These are phyloP conservation scores for Pachypsylla venusta DNA, from an alignment of 1,140 invertebrate species.

Conservation along the genomic window DNA sequence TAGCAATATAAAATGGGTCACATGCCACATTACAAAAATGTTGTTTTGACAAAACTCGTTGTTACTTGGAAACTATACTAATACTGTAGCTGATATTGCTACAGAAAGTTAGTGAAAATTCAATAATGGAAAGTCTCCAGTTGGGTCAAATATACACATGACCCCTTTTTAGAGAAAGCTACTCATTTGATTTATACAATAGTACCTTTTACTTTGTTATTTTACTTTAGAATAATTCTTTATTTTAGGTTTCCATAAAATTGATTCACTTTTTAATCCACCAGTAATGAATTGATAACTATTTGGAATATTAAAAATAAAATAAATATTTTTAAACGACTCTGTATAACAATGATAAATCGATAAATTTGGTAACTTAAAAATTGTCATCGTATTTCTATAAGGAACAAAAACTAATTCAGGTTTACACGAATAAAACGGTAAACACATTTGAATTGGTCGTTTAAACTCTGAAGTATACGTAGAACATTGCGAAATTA, in stretches of 20 bases:
- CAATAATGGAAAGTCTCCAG: too few species aligned
- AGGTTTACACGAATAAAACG: background rate
- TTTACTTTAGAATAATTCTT: too few species aligned
- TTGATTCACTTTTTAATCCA: background rate
- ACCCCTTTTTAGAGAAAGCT: too few species aligned
- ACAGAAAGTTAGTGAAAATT: too few species aligned
- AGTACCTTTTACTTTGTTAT: too few species aligned
- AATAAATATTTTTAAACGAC: background rate
- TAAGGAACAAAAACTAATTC: constrained; percentile 4
- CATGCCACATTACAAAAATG: too few species aligned
- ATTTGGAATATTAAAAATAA: background rate
- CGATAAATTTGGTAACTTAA: background rate
- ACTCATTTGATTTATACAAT: too few species aligned
- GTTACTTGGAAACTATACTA: too few species aligned
- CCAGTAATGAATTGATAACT: background rate
- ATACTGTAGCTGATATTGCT: too few species aligned
- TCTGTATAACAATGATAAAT: constrained; percentile 3
- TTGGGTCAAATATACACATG: too few species aligned
- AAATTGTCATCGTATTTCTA: background rate
- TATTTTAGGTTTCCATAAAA: constrained; percentile 6
- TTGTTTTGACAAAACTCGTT: too few species aligned
- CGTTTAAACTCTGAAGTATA: background rate
- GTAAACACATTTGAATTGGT: constrained; percentile 5
- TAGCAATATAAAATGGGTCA: too few species aligned
- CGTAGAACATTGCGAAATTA: background rate